Conservation (phyloP, 2,113 vertebrate genomes). For the Albula glossodonta region DNA sequence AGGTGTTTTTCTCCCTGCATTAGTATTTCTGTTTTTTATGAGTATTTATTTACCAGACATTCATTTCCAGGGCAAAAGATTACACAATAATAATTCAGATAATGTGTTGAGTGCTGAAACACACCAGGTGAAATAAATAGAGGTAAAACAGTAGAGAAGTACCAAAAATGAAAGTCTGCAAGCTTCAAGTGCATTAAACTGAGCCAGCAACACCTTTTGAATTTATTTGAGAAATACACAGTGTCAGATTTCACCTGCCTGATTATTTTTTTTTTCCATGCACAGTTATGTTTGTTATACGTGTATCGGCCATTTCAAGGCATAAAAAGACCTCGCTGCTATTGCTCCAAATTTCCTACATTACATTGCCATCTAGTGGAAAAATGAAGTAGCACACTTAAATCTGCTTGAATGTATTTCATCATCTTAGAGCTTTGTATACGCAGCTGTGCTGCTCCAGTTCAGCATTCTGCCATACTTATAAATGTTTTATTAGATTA, state of each 20-base stretch:
- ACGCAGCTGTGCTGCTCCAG: not conserved
- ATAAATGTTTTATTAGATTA: not conserved
- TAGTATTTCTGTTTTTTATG: too few species aligned
- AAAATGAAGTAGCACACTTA: conserved; percentile 21
- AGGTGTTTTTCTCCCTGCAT: not conserved
- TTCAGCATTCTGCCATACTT: not conserved
- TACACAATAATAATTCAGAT: too few species aligned
- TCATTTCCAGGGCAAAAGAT: too few species aligned
- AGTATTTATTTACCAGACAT: not conserved
- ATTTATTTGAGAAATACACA: not conserved
- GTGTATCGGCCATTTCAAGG: not conserved
- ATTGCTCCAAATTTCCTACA: not conserved
- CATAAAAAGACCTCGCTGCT: not conserved
- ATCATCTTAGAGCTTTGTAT: not conserved
- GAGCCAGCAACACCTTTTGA: not conserved
- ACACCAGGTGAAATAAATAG: not conserved
- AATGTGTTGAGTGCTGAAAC: not conserved
- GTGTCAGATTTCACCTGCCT: not conserved
- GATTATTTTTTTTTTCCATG: not conserved
- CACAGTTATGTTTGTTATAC: not conserved
- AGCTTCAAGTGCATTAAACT: not conserved
- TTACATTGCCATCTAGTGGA: conserved; percentile 60
- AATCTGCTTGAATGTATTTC: not conserved
- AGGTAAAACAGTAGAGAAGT: not conserved
- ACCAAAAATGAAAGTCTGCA: not conserved